Conservation (phyloP, 2,888 invertebrate species). For the Imbricaverruca yamaguchii region DNA sequence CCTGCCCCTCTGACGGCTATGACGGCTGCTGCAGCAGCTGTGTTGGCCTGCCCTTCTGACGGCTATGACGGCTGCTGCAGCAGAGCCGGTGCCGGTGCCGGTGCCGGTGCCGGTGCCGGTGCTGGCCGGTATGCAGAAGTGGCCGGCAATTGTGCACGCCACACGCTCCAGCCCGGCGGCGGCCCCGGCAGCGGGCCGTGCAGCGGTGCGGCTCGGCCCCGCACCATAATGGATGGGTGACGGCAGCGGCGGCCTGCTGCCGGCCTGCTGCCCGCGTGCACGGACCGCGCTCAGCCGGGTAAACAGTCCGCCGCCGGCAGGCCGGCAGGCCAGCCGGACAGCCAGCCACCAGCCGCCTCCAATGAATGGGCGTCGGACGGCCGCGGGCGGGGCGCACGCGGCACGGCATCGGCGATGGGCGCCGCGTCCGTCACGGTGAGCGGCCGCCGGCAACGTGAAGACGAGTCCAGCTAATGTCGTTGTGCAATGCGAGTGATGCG, state of each 20-base stretch:
- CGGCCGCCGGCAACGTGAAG: too few species aligned
- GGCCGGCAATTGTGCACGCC: not conserved
- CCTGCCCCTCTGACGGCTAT: too few species aligned
- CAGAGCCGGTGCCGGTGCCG: not conserved
- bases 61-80: not conserved
- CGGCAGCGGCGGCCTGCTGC: not conserved
- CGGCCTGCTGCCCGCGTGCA: not conserved
- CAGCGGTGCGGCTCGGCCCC: not conserved
- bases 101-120: not conserved
- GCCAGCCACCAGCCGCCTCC: too few species aligned
- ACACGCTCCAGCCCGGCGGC: conserved; percentile 11
- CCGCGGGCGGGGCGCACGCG: not conserved
- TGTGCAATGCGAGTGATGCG: too few species aligned
- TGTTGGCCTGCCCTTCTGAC: too few species aligned
- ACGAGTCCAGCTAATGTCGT: too few species aligned
- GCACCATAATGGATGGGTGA: not conserved
- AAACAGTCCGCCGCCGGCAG: not conserved
- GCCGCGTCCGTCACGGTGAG: not conserved
- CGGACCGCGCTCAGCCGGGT: not conserved
- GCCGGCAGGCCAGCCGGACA: not conserved
- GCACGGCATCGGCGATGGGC: not conserved
- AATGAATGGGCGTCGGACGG: not conserved
- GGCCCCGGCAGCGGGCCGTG: not conserved
- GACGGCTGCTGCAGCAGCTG: too few species aligned
- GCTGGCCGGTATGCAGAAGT: not conserved